Base-by-base conservation (phyloP, 2,888 invertebrate species). In the Drosophila conformis region DNA sequence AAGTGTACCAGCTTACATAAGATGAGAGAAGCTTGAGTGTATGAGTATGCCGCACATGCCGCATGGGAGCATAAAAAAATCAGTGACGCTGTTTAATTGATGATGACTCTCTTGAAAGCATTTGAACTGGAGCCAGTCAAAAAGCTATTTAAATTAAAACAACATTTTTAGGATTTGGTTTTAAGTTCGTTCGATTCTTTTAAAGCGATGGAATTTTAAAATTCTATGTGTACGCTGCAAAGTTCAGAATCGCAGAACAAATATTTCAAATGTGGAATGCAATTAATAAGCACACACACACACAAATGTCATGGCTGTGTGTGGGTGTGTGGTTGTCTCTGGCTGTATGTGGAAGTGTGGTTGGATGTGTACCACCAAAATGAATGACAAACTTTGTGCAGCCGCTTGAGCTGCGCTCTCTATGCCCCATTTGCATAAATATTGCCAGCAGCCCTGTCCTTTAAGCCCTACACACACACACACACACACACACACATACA, bases 401-500 rank as follows among this genome's bases (percentile, higher is more conserved):
- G 76, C 52, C 69, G 80, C 83, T 71, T 65, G 62, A 68, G 61
- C 54, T 66, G 66, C 29, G 54, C 61, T 59, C 71, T 69, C 89
- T 63, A 63, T 81, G 89, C 70, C 67, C 78, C 85, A 84, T 84
- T 89, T 89, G 76, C 84, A 84, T 84, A 87, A 89, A 87, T 87
- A 83, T 83, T 80, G 78, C 78, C 77, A 77, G 56, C 67, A 59
- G 71, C 18, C 31, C 42, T 70, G 87, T 73, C 66, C 46, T 70
- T 70, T 51, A 62, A 42, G 51, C 62, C 42, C 57, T 51, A 57
- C 40, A n/a, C n/a, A n/a, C 10, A 38, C 18, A 42, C 56, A 40
- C 49, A 29, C 40, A 64, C 51, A 38, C 25, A 25, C 33, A 33
- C 46, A 38, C 49, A 49, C 33, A 53, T 27, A 29, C 31, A 36